Evolutionary conservation across 2,797 vertebrate genomes (phyloP), one percentile per base, ranked within the genome.

Genomic region (Tokudaia tokunoshimensis): DNA sequence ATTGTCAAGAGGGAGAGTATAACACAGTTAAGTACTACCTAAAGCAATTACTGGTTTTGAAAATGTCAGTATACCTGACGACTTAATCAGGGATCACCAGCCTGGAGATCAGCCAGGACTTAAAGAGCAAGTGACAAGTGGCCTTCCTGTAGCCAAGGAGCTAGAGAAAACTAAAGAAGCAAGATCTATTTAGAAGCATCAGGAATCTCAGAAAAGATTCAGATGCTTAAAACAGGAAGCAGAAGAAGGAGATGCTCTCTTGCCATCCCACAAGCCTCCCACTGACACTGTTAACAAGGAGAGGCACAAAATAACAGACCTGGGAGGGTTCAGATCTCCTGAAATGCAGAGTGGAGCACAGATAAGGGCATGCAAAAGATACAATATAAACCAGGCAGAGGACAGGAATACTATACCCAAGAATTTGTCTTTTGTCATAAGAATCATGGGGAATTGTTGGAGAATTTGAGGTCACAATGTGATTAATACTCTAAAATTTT

Each of bases 401-500:
- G 13, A 41, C 37, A 17, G 7, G 19, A 6, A 22, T 26, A 47
- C 31, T 22, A 34, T 15, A 61, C 5, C n/a, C n/a, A 84, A 1
- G 20, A 20, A 44, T 74, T 81, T 78, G 44, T 34, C n/a, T 61
- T 89, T 92, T 74, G 41, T 0, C 4, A 14, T 91, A 34, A 57
- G 47, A 37, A 44, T 41, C 91, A 6, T 14, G 20, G 22, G 14
- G 4, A 90, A 17, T 76, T 37, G 24, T 2, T 83, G 17, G 89
- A 85, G 57, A 75, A 41, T 65, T 88, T 80, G 70, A 91, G 91
- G 37, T 50, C 61, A 50, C 79, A 94, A 70, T 61, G 59, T 94
- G 12, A 76, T 31, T 76, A 41, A 26, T 31, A 74, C 80, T 79
- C 79, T 61, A 19, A 59, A 84, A 47, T 10, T 72, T 63, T 85